Evolutionary conservation across 2,888 invertebrate genomes (phyloP), one percentile per base, ranked within the genome.

Genomic region (Drosophila ezoana): DNA sequence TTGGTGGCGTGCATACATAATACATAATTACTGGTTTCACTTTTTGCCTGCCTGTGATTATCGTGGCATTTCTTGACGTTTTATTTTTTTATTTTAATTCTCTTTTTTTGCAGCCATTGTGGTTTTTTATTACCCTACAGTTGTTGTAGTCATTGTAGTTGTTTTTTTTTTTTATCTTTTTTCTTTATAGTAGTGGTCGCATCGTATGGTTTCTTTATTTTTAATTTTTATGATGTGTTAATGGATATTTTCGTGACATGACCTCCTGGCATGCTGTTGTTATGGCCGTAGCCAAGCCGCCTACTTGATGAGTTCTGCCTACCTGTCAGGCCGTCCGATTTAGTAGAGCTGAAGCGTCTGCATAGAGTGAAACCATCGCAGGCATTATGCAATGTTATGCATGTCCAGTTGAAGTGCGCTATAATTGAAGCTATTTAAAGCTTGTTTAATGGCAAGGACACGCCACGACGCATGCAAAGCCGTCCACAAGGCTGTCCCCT

Each of bases 21-120:
- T 87, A 87, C 79, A 86, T 86, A 86, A 86, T 86, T 86, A 87
- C 86, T 76, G 86, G 86, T 86, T 86, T 86, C 87, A 86, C 86
- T 86, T 86, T 86, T 84, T 87, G 76, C 75, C 59, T 79, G 69
- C 61, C 72, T 62, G 72, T 79, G 83, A 84, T 83, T 84, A 84
- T 79, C 79, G 62, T 84, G 80, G 87, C 80, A 87, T 85, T 76
- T 81, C 76, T 84, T 87, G 77, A 75, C 66, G 77, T 79, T 79
- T 70, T 64, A 63, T 72, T 65, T 28, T 28, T 51, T 60, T 49
- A 28, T 59, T 53, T 68, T 65, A 28, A 28, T 65, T 59, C 60
- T 44, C 61, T 60, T 62, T 77, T 80, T 82, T 77, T 67, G 28
- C 69, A 68, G 59, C 56, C 68, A 63, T 72, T 81, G 85, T 76